Percentiles rank a stretch among this genome's conserved stretches.
phyloP scores from a whole-genome alignment of 2,888 invertebrate genomes.

The Thalpophila matura region DNA sequence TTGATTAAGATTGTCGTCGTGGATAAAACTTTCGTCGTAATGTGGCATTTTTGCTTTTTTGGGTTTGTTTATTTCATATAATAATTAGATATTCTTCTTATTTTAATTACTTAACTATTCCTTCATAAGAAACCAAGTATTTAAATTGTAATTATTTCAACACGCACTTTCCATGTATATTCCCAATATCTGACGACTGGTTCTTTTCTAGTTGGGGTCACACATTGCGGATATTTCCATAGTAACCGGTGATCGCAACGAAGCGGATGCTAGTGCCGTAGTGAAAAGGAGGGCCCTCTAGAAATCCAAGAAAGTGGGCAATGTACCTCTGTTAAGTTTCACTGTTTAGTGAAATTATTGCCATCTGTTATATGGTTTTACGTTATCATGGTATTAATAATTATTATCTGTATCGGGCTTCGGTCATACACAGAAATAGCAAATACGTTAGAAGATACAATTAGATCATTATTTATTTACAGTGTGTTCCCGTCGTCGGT shows the following conservation, averaged over 20 bases:
- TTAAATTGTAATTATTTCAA: neutral
- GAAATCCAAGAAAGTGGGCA: constrained; percentile 85
- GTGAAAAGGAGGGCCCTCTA: constrained; percentile 83
- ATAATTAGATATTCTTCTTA: constrained; percentile 4
- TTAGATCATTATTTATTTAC: constrained; percentile 90
- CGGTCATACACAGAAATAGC: constrained; percentile 84
- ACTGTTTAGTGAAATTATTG: constrained; percentile 54
- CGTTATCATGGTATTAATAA: constrained; percentile 24
- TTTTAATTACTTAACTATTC: neutral
- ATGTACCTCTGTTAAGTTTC: constrained; percentile 59
- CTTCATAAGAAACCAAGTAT: constrained; percentile 4
- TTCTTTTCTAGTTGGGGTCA: constrained; percentile 65
- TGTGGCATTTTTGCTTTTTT: constrained; percentile 84
- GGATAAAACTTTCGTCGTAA: constrained; percentile 89
- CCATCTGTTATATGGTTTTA: constrained; percentile 35
- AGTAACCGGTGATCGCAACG: constrained; percentile 70
- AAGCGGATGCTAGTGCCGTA: constrained; percentile 70
- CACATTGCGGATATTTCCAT: constrained; percentile 69
- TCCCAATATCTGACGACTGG: constrained; percentile 42
- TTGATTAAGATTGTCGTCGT: constrained; percentile 87
- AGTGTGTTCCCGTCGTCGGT: constrained; percentile 74
- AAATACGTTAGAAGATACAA: constrained; percentile 79
- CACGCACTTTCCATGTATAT: constrained; percentile 2
- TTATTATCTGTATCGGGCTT: constrained; percentile 43
- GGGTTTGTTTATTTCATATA: constrained; percentile 2